A percentile compares a stretch with the other conserved stretches of the same genome.
phyloP scores from a whole-genome alignment of 2,113 vertebrate species.

The Chauna torquata region DNA sequence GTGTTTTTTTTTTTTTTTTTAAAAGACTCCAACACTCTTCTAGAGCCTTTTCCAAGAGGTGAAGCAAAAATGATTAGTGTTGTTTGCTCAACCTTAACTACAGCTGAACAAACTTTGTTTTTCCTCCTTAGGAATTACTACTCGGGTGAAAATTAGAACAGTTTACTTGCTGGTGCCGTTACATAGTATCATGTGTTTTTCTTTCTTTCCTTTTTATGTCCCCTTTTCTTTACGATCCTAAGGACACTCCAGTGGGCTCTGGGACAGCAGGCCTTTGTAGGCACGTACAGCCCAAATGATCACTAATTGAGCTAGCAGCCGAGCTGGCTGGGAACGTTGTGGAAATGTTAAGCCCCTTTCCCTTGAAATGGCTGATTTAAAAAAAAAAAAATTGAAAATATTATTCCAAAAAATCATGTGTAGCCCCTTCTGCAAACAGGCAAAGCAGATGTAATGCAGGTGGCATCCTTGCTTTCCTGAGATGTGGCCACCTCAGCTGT shows the following conservation, averaged over 20 bases:
- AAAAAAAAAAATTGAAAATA: not conserved
- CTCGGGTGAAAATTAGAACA: not conserved
- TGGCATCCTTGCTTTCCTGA: not conserved
- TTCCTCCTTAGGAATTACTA: conserved; percentile 1
- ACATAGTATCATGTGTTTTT: not conserved
- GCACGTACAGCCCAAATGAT: not conserved
- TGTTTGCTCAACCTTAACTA: conserved; percentile 29
- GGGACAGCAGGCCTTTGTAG: not conserved
- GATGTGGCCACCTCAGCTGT: not conserved
- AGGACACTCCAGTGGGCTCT: not conserved
- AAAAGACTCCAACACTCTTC: not conserved
- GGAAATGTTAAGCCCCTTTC: not conserved
- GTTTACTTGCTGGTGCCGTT: not conserved
- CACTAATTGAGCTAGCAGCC: not conserved
- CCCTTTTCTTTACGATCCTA: not conserved
- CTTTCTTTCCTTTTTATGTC: not conserved
- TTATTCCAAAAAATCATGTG: not conserved
- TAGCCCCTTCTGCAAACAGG: not conserved
- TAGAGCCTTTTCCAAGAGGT: not conserved
- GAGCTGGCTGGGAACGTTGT: not conserved
- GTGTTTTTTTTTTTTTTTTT: not conserved
- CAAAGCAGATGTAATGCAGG: not conserved
- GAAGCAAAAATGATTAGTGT: not conserved
- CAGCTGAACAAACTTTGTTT: conserved; percentile 52
- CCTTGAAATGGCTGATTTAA: not conserved